A percentile compares a stretch with the other conserved stretches of the same genome.
Evolutionary conservation across 2,113 vertebrate species (phyloP).

Genomic region (Equus przewalskii): DNA sequence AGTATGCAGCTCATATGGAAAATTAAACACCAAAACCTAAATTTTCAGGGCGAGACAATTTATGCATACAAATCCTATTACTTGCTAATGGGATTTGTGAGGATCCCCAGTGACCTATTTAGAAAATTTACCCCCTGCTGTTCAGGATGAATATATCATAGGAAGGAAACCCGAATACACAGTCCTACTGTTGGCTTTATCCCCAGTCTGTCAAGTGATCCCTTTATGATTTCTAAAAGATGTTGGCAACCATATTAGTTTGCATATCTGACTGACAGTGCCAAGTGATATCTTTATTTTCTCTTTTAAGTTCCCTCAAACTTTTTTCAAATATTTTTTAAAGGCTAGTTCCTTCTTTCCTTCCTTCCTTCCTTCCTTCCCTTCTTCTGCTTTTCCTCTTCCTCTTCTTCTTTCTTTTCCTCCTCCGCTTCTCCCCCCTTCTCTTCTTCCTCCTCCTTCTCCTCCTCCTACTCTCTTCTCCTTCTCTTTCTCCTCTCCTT

Average conservation of each 20-base stretch:
- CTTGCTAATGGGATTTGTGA: slow-evolving; percentile 81
- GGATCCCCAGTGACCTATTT: slow-evolving; percentile 66
- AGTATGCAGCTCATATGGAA: slow-evolving; percentile 77
- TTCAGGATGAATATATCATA: slow-evolving; percentile 74
- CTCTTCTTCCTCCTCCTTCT: not conserved
- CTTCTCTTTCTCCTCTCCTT: not conserved
- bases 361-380: not conserved
- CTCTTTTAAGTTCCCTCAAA: slow-evolving; percentile 10
- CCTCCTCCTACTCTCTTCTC: not conserved
- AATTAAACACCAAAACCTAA: slow-evolving; percentile 76
- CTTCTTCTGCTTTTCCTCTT: not conserved
- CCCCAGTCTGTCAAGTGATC: slow-evolving; percentile 8
- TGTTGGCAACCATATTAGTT: slow-evolving; percentile 35
- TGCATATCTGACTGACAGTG: not conserved
- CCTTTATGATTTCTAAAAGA: slow-evolving; percentile 14
- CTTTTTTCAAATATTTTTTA: not conserved
- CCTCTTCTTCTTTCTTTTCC: too few relatives aligned
- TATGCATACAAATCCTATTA: slow-evolving; percentile 83
- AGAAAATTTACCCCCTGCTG: slow-evolving; percentile 68
- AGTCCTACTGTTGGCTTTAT: not conserved
- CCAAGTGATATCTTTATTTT: slow-evolving; percentile 53
- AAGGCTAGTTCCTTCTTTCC: not conserved
- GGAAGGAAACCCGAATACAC: slow-evolving; percentile 24
- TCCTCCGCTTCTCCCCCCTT: too few relatives aligned
- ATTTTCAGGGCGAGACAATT: slow-evolving; percentile 73